Percentiles rank a stretch among this genome's conserved stretches.
Conservation (phyloP, 1,140 invertebrate genomes). For the Hypsibius dujardini region DNA sequence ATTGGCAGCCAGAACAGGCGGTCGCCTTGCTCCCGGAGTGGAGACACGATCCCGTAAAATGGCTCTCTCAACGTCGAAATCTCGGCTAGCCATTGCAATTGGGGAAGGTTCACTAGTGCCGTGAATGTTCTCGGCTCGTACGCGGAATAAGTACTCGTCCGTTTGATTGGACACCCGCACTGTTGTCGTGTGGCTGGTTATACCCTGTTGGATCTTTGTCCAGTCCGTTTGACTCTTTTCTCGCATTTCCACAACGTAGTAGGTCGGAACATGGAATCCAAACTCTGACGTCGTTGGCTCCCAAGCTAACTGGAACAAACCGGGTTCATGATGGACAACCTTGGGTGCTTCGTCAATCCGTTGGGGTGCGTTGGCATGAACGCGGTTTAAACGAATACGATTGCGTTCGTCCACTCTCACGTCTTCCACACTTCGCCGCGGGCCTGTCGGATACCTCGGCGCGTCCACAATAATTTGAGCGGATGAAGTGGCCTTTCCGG, state of each 20-base stretch:
- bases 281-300: not conserved
- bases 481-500: constrained; percentile 59
- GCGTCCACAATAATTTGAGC: constrained; percentile 50
- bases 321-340: not conserved
- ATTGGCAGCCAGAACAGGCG: not conserved
- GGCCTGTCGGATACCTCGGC: not conserved
- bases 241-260: constrained; percentile 81
- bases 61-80: not conserved
- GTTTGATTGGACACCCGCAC: constrained; percentile 43
- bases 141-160: constrained; percentile 72
- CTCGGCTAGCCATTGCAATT: not conserved
- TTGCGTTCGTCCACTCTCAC: not conserved
- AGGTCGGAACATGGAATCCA: constrained; percentile 55
- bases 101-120: constrained; percentile 80
- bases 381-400: not conserved
- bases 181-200: constrained; percentile 26
- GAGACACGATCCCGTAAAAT: not conserved
- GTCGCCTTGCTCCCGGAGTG: not conserved
- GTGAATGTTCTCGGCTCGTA: constrained; percentile 84
- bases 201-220: constrained; percentile 53
- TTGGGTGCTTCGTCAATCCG: not conserved
- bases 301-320: not conserved
- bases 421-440: constrained; percentile 1
- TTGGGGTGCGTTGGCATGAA: not conserved
- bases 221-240: constrained; percentile 69